These are phyloP conservation scores for Temnothorax ravouxi DNA, from an alignment of 2,888 invertebrate species.

Conservation along the genomic window DNA sequence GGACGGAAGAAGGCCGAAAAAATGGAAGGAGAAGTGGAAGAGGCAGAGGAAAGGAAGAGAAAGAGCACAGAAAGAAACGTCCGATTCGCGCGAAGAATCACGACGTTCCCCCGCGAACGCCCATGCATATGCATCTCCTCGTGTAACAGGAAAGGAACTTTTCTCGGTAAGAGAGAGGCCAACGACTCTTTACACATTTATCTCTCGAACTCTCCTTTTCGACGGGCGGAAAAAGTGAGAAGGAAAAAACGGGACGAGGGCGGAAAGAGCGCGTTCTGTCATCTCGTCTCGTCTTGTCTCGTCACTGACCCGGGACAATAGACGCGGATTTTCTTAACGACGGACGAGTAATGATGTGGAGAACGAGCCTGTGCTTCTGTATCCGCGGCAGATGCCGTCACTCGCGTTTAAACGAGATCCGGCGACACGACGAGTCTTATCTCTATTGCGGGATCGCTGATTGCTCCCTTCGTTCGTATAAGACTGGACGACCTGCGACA, in stretches of 20 bases:
- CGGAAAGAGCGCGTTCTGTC: constrained; percentile 45
- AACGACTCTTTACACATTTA: constrained; percentile 75
- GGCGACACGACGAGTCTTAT: constrained; percentile 72
- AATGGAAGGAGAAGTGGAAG: background rate
- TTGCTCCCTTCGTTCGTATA: constrained; percentile 76
- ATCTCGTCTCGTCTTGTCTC: constrained; percentile 26
- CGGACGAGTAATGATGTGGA: constrained; percentile 55
- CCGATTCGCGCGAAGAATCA: constrained; percentile 66
- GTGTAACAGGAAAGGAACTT: constrained; percentile 65
- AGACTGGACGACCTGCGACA: constrained; percentile 55
- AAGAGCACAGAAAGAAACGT: constrained; percentile 59
- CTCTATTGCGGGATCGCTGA: constrained; percentile 75
- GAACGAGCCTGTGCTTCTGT: constrained; percentile 43
- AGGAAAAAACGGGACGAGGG: constrained; percentile 38
- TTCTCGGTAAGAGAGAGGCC: constrained; percentile 68
- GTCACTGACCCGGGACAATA: constrained; percentile 73
- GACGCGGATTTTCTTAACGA: constrained; percentile 65
- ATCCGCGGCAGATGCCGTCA: constrained; percentile 36
- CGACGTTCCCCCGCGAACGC: constrained; percentile 55
- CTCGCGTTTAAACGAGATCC: constrained; percentile 71
- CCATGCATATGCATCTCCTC: constrained; percentile 73
- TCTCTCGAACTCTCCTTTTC: constrained; percentile 66
- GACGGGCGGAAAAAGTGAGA: constrained; percentile 17
- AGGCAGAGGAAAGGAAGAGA: constrained; percentile 14
- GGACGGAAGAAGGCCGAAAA: constrained; percentile 27